These are phyloP conservation scores for Alethe diademata DNA, from an alignment of 2,113 vertebrate genomes.

Conservation along the genomic window DNA sequence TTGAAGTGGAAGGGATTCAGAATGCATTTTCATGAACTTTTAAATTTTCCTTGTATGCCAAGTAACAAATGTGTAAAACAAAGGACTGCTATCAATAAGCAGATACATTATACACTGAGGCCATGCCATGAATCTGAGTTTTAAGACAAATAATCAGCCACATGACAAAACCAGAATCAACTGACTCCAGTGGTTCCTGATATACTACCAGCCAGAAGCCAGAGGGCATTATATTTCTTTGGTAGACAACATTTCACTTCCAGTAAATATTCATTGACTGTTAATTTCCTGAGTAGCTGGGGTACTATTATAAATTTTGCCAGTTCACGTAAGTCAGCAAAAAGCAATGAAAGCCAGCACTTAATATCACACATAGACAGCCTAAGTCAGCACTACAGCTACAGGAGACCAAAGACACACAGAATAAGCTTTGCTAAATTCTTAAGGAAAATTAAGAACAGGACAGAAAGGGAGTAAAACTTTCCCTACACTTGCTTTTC, in stretches of 20 bases:
- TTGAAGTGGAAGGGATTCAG: not conserved
- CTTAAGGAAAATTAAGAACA: not conserved
- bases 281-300: slow-evolving; percentile 49
- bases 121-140: not conserved
- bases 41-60: not conserved
- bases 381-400: slow-evolving; percentile 2
- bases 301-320: slow-evolving; percentile 30
- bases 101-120: not conserved
- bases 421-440: not conserved
- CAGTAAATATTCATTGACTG: slow-evolving; percentile 41
- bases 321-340: slow-evolving; percentile 10
- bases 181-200: not conserved
- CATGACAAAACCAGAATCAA: not conserved
- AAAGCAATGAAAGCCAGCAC: not conserved
- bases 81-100: not conserved
- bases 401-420: not conserved
- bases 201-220: not conserved
- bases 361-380: not conserved
- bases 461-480: not conserved
- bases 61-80: not conserved
- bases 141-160: not conserved
- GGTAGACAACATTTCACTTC: not conserved
- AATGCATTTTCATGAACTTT: not conserved
- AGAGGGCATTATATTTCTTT: slow-evolving; percentile 21
- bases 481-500: not conserved